These are phyloP conservation scores for Macrosoma leucophasiata DNA, from an alignment of 2,888 invertebrate genomes.

Conservation along the genomic window DNA sequence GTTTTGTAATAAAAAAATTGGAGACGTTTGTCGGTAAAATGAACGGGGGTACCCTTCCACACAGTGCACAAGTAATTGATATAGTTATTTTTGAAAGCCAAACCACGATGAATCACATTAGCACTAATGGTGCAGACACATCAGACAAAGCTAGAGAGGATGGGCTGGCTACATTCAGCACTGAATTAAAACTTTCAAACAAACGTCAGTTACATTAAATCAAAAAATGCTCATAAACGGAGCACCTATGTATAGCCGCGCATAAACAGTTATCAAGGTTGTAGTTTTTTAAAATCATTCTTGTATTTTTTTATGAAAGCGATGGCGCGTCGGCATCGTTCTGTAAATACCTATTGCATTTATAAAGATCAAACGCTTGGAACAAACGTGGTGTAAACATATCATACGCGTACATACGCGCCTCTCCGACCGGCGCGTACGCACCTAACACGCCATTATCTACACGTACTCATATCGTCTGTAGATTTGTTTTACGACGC, in stretches of 20 bases:
- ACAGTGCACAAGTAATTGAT: too few species aligned
- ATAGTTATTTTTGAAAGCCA: too few species aligned
- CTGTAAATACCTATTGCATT: slow-evolving; percentile 73
- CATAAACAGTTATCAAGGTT: slow-evolving; percentile 69
- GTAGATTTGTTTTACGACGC: too few species aligned
- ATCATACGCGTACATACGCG: slow-evolving; percentile 41
- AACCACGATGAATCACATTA: too few species aligned
- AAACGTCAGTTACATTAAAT: slow-evolving; percentile 53
- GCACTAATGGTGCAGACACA: too few species aligned
- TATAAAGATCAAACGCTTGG: slow-evolving; percentile 71
- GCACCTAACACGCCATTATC: too few species aligned
- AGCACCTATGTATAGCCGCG: slow-evolving; percentile 49
- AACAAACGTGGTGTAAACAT: slow-evolving; percentile 72
- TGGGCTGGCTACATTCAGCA: slow-evolving; percentile 23
- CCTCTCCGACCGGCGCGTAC: slow-evolving; percentile 28
- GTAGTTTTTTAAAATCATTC: slow-evolving; percentile 68
- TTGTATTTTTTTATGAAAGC: slow-evolving; percentile 62
- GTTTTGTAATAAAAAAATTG: too few species aligned
- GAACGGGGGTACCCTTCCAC: too few species aligned
- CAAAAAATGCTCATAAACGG: slow-evolving; percentile 59
- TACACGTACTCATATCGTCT: too few species aligned
- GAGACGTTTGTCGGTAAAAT: too few species aligned
- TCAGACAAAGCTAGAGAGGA: too few species aligned
- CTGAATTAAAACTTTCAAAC: slow-evolving; percentile 50
- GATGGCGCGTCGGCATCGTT: slow-evolving; percentile 51